A percentile compares a stretch with the other conserved stretches of the same genome.
phyloP scores from a whole-genome alignment of 53 echinoderm and acorn worm species.

The Crossaster papposus region DNA sequence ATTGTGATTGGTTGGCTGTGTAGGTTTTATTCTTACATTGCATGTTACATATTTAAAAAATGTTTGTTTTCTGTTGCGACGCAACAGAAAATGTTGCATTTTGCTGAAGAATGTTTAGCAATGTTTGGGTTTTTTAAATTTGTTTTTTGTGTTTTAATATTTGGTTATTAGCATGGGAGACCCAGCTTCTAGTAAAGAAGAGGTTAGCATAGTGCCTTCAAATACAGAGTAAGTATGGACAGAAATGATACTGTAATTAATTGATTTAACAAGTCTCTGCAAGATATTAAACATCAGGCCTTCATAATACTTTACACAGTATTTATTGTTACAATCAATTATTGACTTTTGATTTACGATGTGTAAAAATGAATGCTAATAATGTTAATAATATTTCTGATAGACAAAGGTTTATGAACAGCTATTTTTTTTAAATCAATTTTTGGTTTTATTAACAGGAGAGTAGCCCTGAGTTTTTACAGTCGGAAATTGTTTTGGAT shows the following conservation, averaged over 20 bases:
- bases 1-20: no score
- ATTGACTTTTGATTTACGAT: background rate
- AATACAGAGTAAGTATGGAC: slow-evolving; percentile 69
- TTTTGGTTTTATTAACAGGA: slow-evolving; percentile 61
- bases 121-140: slow-evolving; percentile 34
- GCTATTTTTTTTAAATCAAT: no score
- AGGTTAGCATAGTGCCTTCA: slow-evolving; percentile 62
- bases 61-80: no score
- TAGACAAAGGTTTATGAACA: no score
- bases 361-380: background rate
- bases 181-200: slow-evolving; percentile 64
- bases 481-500: slow-evolving; percentile 92
- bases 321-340: background rate
- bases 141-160: slow-evolving; percentile 58
- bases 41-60: no score
- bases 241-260: background rate
- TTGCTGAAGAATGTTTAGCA: background rate
- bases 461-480: slow-evolving; percentile 81
- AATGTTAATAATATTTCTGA: no score
- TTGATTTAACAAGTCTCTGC: background rate
- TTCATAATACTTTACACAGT: background rate
- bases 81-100: background rate
- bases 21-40: no score
- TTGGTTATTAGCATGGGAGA: slow-evolving; percentile 25
- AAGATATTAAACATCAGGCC: background rate